Conservation (phyloP, 1,140 invertebrate genomes). For the Lysiphlebus fabarum region DNA sequence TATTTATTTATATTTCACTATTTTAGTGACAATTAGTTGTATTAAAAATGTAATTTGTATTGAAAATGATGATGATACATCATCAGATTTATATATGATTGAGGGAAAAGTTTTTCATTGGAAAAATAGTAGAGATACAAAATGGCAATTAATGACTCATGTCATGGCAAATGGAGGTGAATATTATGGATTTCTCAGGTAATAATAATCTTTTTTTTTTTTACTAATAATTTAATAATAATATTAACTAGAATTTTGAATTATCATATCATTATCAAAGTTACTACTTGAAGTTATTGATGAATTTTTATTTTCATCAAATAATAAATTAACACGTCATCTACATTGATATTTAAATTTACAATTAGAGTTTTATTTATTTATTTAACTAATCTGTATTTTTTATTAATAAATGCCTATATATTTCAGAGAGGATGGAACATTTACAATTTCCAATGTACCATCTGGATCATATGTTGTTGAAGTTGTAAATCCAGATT, state of each 20-base stretch:
- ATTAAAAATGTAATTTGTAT: constrained; percentile 30
- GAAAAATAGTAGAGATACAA: constrained; percentile 58
- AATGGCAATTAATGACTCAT: constrained; percentile 76
- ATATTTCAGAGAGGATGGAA: constrained; percentile 78
- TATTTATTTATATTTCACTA: constrained; percentile 13
- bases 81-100: constrained; percentile 64
- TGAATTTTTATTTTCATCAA: not conserved
- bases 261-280: too few species aligned
- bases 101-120: constrained; percentile 80
- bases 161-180: constrained; percentile 86
- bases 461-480: constrained; percentile 93
- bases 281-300: not conserved
- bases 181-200: constrained; percentile 79
- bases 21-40: constrained; percentile 31
- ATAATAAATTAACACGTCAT: not conserved
- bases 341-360: not conserved
- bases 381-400: too few species aligned
- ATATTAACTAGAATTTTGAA: too few species aligned
- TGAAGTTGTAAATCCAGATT: constrained; percentile 88
- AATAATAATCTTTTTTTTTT: constrained; percentile 30
- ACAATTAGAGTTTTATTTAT: not conserved
- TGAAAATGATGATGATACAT: constrained; percentile 59
- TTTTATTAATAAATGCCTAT: constrained; percentile 24
- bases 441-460: constrained; percentile 84
- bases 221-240: too few species aligned